Base-by-base conservation (phyloP, 2,113 vertebrate species). In the Scolopax mira region DNA sequence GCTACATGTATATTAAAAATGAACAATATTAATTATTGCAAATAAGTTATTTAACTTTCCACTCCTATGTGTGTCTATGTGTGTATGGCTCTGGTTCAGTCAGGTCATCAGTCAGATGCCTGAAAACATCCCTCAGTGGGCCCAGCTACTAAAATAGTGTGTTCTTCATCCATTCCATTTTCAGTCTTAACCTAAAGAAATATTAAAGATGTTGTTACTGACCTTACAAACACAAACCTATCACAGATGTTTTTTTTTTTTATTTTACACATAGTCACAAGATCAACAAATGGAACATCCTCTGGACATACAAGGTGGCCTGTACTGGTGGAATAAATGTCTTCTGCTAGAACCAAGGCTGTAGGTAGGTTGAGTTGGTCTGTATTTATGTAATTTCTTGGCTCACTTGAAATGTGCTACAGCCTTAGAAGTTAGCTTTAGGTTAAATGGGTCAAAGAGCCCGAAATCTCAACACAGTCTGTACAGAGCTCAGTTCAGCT, bases 201-300 rank as follows among this genome's bases (percentile, higher is more conserved):
- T 69, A 54, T 13, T 73, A 33, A 67, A 31, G 28, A 58, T 48
- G 2, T 5, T 65, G 3, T 44, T 66, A 46, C 13, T 81, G 28
- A 41, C 16, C 54, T 83, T 80, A 44, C 13, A 83, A 77, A 9
- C 35, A 88, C 57, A 67, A n/a, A 79, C 37, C 13, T 67, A 6
- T 54, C n/a, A 62, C 13, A 52, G 22, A 51, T 42, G 12, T 19
- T 1, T 0, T 22, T 6, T 22, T 6, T 73, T 65, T 84, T 65
- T 31, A 21, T 18, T 81, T 57, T 77, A 49, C 0, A 0, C 3
- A 28, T 31, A 58, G 27, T 57, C 6, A 1, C 35, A 69, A 30
- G 74, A 18, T 52, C 33, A 67, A 31, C 35, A 87, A 62, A 74
- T 23, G 12, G 54, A 57, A 15, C 33, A n/a, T 23, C 24, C 31